Base-by-base conservation (phyloP, 2,797 vertebrate species). In the Hoplostethus mediterraneus region DNA sequence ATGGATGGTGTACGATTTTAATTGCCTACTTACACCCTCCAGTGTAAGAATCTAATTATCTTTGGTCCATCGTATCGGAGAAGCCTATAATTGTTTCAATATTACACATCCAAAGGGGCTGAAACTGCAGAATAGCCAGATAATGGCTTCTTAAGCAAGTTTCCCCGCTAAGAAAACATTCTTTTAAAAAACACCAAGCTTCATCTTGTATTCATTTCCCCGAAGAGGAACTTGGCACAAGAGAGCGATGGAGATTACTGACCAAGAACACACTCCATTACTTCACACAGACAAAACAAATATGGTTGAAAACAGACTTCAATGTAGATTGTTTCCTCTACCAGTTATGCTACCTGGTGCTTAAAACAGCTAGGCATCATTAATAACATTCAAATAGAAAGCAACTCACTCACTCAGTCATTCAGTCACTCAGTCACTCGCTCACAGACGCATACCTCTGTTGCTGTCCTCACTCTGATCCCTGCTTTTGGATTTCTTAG, bases 1-100 rank as follows among this genome's bases (percentile, higher is more conserved):
- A 95, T 94, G 91, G 91, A 92, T 90, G 90, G 89, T 92, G 90
- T 92, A 88, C 85, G 54, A 86, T 92, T 94, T 94, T 95, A 95
- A 95, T 95, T 94, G 93, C 90, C 93, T 92, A 87, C 88, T 92
- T 90, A 92, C 86, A 81, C 88, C 92, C 93, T 93, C 90, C 90
- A 90, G 93, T 93, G 92, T 90, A 91, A 89, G 86, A 92, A 94
- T 95, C 91, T 95, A 95, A 95, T 95, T 95, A 95, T 95, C 94
- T 94, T 82, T 91, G 90, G 92, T 93, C 93, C 89, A 92, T 94
- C 92, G 94, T 95, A 95, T 94, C 88, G 90, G 85, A 92, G 89
- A 87, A 89, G 92, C 86, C 88, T 90, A 91, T 94, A 95, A 95
- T 94, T 94, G 94, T 95, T 94, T 95, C 92, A 93, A 92, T 92